Evolutionary conservation across 1,140 invertebrate genomes (phyloP).

Genomic region (Anastrepha obliqua): DNA sequence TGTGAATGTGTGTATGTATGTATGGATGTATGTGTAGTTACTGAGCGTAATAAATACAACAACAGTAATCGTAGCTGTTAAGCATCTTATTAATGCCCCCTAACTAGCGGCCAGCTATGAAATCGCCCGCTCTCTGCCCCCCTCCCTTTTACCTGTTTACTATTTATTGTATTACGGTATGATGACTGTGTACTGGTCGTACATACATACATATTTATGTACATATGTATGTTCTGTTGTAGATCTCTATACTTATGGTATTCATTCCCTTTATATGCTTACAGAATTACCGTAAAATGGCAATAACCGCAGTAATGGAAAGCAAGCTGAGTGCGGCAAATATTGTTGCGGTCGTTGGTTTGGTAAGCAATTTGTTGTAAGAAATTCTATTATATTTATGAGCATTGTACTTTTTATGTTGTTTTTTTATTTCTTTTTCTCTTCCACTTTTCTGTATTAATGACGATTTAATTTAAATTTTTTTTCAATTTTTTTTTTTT

Average conservation of each 20-base stretch:
- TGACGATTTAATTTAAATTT: slow-evolving; percentile 25
- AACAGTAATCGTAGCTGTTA: too few relatives aligned
- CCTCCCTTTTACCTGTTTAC: too few relatives aligned
- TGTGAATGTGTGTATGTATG: too few relatives aligned
- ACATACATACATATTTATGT: not conserved
- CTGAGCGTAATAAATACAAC: too few relatives aligned
- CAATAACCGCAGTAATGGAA: slow-evolving; percentile 49
- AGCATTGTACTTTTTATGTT: not conserved
- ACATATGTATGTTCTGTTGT: not conserved
- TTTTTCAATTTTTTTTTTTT: slow-evolving; percentile 5
- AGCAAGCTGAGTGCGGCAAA: slow-evolving; percentile 10
- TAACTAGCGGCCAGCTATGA: too few relatives aligned
- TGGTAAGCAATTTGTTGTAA: slow-evolving; percentile 43
- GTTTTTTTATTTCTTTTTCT: not conserved
- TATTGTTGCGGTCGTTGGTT: slow-evolving; percentile 40
- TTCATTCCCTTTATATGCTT: not conserved
- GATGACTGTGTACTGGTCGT: too few relatives aligned
- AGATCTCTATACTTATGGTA: not conserved
- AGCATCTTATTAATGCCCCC: too few relatives aligned
- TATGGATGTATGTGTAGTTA: too few relatives aligned
- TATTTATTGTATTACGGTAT: too few relatives aligned
- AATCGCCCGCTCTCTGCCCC: too few relatives aligned
- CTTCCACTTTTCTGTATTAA: not conserved
- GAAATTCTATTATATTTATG: slow-evolving; percentile 3
- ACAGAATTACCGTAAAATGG: slow-evolving; percentile 46